Conservation (phyloP, 2,113 vertebrate species). For the Plecotus auritus region DNA sequence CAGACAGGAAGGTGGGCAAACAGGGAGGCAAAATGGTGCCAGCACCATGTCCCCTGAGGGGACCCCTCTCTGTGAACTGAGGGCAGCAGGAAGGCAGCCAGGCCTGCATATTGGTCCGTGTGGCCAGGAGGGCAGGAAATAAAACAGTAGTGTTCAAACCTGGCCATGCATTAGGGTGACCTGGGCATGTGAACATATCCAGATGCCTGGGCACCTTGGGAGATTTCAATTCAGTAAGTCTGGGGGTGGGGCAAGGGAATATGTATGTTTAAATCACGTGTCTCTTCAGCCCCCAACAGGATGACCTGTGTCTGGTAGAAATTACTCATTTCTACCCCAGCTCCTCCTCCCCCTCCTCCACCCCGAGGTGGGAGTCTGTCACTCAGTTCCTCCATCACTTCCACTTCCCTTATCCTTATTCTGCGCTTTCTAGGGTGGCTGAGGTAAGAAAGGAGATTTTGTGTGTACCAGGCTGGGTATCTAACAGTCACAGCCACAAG, state of each 20-base stretch:
- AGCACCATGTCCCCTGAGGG: neutral
- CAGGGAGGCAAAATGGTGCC: too few relatives aligned
- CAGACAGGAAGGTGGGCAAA: neutral
- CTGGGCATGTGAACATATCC: neutral
- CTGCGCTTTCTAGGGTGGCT: neutral
- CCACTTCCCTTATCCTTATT: neutral
- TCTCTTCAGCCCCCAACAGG: neutral
- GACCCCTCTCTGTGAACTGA: neutral
- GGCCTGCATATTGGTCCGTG: rapidly evolving
- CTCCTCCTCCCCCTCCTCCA: too few relatives aligned
- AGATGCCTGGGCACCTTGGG: neutral
- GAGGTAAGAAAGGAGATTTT: neutral
- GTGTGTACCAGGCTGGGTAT: neutral
- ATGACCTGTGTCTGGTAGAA: neutral
- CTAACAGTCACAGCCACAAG: conserved; percentile 2
- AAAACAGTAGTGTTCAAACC: neutral
- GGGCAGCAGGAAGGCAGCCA: neutral
- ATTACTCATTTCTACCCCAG: neutral
- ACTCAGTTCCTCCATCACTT: neutral
- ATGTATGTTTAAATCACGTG: neutral
- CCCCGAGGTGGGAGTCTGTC: rapidly evolving
- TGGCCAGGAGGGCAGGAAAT: neutral
- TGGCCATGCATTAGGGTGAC: neutral
- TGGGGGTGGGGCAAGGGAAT: neutral
- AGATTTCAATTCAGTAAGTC: neutral